Percentiles rank a stretch among this genome's conserved stretches.
phyloP scores from a whole-genome alignment of 2,888 invertebrate genomes.

The Brenthis daphne region DNA sequence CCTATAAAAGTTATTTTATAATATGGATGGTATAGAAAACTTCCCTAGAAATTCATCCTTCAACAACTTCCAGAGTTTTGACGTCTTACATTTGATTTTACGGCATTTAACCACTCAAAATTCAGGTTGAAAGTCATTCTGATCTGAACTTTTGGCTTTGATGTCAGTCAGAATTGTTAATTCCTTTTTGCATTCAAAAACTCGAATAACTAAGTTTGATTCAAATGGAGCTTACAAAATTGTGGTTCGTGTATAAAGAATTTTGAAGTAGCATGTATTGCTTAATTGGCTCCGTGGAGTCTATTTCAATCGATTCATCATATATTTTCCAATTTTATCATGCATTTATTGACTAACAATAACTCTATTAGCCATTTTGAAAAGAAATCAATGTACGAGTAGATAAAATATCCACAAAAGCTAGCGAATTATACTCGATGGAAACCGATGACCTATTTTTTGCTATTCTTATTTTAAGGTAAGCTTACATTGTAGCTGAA shows the following conservation, averaged over 20 bases:
- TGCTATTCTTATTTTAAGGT: slow-evolving; percentile 12
- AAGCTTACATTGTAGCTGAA: slow-evolving; percentile 13
- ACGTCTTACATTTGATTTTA: slow-evolving; percentile 25
- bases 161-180: slow-evolving; percentile 21
- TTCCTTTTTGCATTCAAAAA: slow-evolving; percentile 20
- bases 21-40: slow-evolving; percentile 16
- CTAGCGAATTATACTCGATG: slow-evolving; percentile 14
- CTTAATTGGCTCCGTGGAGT: slow-evolving; percentile 19
- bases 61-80: slow-evolving; percentile 16
- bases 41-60: slow-evolving; percentile 18
- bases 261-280: slow-evolving; percentile 17
- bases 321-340: slow-evolving; percentile 9
- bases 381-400: slow-evolving; percentile 1
- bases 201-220: slow-evolving; percentile 9
- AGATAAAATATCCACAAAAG: slow-evolving; percentile 13
- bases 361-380: slow-evolving; percentile 11
- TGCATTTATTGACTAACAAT: slow-evolving; percentile 13
- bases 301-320: slow-evolving; percentile 7
- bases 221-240: slow-evolving; percentile 15
- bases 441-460: slow-evolving; percentile 12
- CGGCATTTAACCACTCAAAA: slow-evolving; percentile 23
- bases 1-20: slow-evolving; percentile 22
- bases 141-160: slow-evolving; percentile 21
- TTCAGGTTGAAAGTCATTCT: slow-evolving; percentile 22
- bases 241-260: slow-evolving; percentile 14